phyloP scores from a whole-genome alignment of 2,888 invertebrate species.

The Dryomyza anilis region DNA sequence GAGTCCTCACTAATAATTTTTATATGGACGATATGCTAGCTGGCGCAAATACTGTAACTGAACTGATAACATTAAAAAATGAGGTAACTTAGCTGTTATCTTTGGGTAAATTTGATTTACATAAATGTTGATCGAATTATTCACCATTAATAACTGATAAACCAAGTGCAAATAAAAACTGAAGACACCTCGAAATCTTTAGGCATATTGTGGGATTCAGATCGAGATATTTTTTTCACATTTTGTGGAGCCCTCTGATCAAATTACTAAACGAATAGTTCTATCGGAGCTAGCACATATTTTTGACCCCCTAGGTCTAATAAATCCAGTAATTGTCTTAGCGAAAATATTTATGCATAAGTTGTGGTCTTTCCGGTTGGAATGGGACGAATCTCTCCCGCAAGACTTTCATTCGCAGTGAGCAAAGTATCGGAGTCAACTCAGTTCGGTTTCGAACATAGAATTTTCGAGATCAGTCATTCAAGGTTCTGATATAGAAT shows the following conservation, averaged over 20 bases:
- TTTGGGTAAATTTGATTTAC: neutral
- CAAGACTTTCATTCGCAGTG: neutral
- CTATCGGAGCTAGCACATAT: neutral
- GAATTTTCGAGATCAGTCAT: neutral
- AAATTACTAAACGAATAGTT: constrained; percentile 1
- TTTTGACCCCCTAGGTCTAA: neutral
- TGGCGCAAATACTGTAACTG: neutral
- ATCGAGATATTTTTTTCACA: no score
- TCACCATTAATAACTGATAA: neutral
- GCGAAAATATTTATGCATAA: constrained; percentile 2
- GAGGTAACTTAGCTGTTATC: neutral
- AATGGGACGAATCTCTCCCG: neutral
- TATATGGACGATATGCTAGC: no score
- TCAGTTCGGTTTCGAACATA: neutral
- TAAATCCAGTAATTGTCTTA: no score
- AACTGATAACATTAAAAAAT: neutral
- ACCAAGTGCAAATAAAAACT: neutral
- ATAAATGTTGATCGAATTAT: neutral
- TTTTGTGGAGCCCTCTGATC: no score
- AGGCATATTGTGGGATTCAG: no score
- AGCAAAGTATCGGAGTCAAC: neutral
- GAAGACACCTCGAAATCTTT: neutral
- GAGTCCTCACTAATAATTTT: neutral
- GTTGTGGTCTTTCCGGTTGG: neutral
- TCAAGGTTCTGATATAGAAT: neutral